Base-by-base conservation (phyloP, 2,888 invertebrate genomes). In the Geotrupes spiniger region DNA sequence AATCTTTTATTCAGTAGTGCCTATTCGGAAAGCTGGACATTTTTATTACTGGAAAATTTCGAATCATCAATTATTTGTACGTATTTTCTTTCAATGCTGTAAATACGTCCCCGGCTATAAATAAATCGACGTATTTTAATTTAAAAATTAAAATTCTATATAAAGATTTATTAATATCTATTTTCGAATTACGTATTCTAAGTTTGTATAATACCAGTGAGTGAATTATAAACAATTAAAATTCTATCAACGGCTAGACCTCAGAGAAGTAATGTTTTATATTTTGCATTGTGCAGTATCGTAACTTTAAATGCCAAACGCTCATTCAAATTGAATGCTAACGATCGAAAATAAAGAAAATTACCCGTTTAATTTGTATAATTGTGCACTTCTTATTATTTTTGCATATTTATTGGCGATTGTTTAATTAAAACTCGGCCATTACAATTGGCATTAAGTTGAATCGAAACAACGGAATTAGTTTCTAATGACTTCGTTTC, bases 261-360 rank as follows among this genome's bases (percentile, higher is more conserved):
- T 31, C 31, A 33, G 33, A 46, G 33, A 46, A 46, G 21, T 40
- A 37, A 40, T 40, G 40, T 31, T 46, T 46, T 46, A 46, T 16
- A 46, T 46, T 46, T 46, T 36, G 40, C 40, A 40, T 11, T 31
- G 40, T 26, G 33, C 46, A 40, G 46, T 45, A 45, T 15, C 31
- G 31, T 25, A 25, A 37, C 42, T 52, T 54, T 54, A 57, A 58
- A 58, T 58, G 53, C 57, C 57, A 57, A 59, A 59, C 46, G 49
- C 26, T 47, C 52, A 56, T 59, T 57, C 53, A 56, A 55, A 59
- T 58, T 51, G 59, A 53, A 59, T 59, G 56, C 51, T 56, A 57
- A 59, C 52, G 36, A 55, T 28, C 47, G 29, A 40, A 45, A 42
- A 42, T 44, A 36, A 44, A 25, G 51, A 42, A 52, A 52, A 56